A percentile compares a stretch with the other conserved stretches of the same genome.
These are phyloP conservation scores for Gortyna flavago DNA, from an alignment of 2,888 invertebrate species.

Conservation along the genomic window DNA sequence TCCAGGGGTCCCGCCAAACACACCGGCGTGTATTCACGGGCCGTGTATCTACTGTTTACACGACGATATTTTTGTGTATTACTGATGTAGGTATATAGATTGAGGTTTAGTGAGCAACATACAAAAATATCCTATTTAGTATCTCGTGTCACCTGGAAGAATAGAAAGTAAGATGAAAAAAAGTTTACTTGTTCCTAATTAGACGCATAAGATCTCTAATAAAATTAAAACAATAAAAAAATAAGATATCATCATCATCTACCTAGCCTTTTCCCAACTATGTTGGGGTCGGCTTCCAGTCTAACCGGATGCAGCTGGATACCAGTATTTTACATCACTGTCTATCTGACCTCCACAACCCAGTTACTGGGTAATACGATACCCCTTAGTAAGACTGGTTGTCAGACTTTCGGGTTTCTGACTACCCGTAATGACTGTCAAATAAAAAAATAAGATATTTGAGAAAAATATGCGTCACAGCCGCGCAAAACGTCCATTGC, in stretches of 20 bases:
- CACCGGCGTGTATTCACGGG: conserved; percentile 8
- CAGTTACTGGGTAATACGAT: too few species aligned
- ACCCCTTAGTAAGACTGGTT: too few species aligned
- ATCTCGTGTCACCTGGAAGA: not conserved
- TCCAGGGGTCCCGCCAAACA: conserved; percentile 42
- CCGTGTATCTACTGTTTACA: conserved; percentile 9
- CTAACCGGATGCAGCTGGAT: too few species aligned
- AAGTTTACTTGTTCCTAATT: not conserved
- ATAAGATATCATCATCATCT: too few species aligned
- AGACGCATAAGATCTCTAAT: not conserved
- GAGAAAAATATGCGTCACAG: not conserved
- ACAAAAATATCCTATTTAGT: not conserved
- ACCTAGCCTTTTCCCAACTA: too few species aligned
- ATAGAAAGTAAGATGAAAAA: not conserved
- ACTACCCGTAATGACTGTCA: too few species aligned
- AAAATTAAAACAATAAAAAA: not conserved
- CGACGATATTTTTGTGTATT: conserved; percentile 6
- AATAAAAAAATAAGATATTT: not conserved
- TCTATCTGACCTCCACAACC: too few species aligned
- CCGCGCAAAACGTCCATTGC: not conserved
- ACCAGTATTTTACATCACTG: too few species aligned
- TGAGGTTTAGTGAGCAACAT: not conserved
- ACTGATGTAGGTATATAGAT: not conserved
- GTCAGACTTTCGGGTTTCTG: too few species aligned
- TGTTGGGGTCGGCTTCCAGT: too few species aligned